A percentile compares a stretch with the other conserved stretches of the same genome.
Evolutionary conservation across 2,113 vertebrate genomes (phyloP).

Genomic region (Sphaerodactylus townsendi): DNA sequence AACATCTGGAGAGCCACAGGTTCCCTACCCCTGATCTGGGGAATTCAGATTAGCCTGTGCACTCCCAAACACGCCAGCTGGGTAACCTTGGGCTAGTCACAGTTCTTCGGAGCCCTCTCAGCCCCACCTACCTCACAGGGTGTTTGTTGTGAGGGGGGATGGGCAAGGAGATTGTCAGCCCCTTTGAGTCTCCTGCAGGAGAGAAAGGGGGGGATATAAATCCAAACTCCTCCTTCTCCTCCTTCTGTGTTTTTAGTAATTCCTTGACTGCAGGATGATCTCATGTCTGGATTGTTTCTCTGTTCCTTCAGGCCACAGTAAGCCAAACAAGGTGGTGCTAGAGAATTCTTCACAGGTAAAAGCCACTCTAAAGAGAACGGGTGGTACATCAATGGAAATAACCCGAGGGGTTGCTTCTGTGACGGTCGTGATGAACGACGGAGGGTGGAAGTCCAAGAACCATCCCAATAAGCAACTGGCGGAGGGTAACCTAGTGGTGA

Average conservation of each 20-base stretch:
- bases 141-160: too few relatives aligned
- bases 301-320: background rate
- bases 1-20: too few relatives aligned
- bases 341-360: background rate
- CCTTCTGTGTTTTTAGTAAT: background rate
- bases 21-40: too few relatives aligned
- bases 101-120: too few relatives aligned
- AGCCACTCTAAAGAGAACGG: background rate
- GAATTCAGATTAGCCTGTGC: too few relatives aligned
- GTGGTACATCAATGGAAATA: accelerated
- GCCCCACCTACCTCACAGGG: too few relatives aligned
- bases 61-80: too few relatives aligned
- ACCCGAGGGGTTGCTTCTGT: background rate
- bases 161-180: too few relatives aligned
- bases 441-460: background rate
- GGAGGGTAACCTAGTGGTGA: background rate
- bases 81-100: too few relatives aligned
- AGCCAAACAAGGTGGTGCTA: background rate
- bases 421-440: background rate
- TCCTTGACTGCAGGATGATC: background rate
- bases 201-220: too few relatives aligned
- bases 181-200: too few relatives aligned
- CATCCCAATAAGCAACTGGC: background rate
- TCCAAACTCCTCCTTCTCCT: too few relatives aligned
- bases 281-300: background rate